Conservation (phyloP, 2,797 vertebrate genomes). For the Mallotus villosus region DNA sequence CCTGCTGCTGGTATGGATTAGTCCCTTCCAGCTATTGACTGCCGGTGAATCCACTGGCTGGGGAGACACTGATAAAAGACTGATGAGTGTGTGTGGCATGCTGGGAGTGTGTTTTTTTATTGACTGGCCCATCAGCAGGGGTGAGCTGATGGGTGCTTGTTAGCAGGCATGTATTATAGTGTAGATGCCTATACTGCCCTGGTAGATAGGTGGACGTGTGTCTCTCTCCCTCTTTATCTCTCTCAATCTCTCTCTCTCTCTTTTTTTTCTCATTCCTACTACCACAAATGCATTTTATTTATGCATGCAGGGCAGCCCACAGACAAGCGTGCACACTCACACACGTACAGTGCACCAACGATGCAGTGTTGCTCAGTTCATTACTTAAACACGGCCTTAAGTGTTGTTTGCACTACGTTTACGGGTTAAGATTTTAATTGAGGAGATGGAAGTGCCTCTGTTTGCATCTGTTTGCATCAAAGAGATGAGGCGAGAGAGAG, state of each 20-base stretch:
- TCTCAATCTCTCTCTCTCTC: background rate
- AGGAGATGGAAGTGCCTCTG: background rate
- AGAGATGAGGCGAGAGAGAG: slow-evolving; percentile 8
- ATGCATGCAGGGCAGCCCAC: slow-evolving; percentile 18
- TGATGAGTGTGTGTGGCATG: slow-evolving; percentile 49
- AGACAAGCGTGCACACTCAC: background rate
- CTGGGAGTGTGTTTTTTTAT: slow-evolving; percentile 51
- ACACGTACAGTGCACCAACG: background rate
- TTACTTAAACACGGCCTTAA: background rate
- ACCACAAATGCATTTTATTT: no score
- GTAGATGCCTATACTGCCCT: slow-evolving; percentile 32
- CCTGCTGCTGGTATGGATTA: slow-evolving; percentile 65
- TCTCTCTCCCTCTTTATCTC: background rate
- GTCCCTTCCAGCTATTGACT: slow-evolving; percentile 63
- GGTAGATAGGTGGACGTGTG: background rate
- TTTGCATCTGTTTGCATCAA: slow-evolving; percentile 30
- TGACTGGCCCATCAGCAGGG: slow-evolving; percentile 52
- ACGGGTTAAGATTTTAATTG: background rate
- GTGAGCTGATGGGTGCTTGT: slow-evolving; percentile 51
- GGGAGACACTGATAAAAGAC: slow-evolving; percentile 65
- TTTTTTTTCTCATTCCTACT: no score
- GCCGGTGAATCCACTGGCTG: slow-evolving; percentile 53
- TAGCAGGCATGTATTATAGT: slow-evolving; percentile 53
- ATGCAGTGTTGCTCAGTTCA: background rate
- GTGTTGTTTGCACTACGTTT: slow-evolving; percentile 15